These are phyloP conservation scores for Phengaris arion DNA, from an alignment of 2,888 invertebrate species.

Conservation along the genomic window DNA sequence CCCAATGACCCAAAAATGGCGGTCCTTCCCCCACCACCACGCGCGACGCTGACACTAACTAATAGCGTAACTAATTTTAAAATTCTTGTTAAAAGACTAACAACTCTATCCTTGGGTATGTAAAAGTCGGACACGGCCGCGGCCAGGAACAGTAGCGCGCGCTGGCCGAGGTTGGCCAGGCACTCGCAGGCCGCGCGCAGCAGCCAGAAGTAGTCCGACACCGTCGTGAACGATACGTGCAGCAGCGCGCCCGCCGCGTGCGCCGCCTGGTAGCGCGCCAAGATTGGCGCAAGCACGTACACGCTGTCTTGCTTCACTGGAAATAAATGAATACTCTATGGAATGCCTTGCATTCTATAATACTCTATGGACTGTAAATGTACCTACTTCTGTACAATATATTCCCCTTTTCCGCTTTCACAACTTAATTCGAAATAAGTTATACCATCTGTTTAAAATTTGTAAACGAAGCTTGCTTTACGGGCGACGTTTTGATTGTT, in stretches of 20 bases:
- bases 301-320: slow-evolving; percentile 86
- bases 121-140: slow-evolving; percentile 99
- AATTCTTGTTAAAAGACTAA: slow-evolving; percentile 58
- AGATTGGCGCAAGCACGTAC: slow-evolving; percentile 84
- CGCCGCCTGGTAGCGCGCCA: slow-evolving; percentile 89
- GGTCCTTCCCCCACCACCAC: too few species aligned
- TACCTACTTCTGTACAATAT: too few species aligned
- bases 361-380: neutral
- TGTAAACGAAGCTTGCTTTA: too few species aligned
- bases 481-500: too few species aligned
- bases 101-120: slow-evolving; percentile 94
- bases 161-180: slow-evolving; percentile 82
- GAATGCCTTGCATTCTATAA: neutral
- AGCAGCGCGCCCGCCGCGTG: slow-evolving; percentile 86
- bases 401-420: too few species aligned
- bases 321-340: slow-evolving; percentile 33
- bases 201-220: slow-evolving; percentile 96
- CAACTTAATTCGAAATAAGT: too few species aligned
- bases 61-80: too few species aligned
- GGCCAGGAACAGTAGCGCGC: slow-evolving; percentile 94
- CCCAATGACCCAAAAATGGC: too few species aligned
- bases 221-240: slow-evolving; percentile 89
- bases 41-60: too few species aligned
- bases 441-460: too few species aligned
- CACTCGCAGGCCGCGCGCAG: slow-evolving; percentile 90